Base-by-base conservation (phyloP, 2,888 invertebrate genomes). In the Parnassius glacialis region DNA sequence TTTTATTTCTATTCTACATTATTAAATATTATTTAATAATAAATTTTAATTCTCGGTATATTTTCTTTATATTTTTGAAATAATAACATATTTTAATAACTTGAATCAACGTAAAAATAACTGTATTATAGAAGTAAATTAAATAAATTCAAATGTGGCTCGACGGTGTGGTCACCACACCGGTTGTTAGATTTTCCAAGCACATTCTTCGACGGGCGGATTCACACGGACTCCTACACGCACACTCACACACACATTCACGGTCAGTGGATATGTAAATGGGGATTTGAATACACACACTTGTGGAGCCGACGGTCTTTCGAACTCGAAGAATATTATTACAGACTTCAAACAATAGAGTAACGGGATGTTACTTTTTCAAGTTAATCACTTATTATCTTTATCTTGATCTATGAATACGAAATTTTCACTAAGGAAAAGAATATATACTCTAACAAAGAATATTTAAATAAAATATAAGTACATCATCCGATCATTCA, bases 261-360 rank as follows among this genome's bases (percentile, higher is more conserved):
- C 89, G 89, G 89, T 88, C 82, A 79, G 78, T 87, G 88, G 77
- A 83, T 89, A 90, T 88, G 89, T 87, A 87, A 87, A 87, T 88
- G 81, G 74, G 76, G 73, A 78, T 83, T 80, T 79, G 78, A 80
- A 83, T 82, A 76, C 76, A 73, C 78, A 75, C 76, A 68, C 65
- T 66, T 66, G 61, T 25, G 44, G 43, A 65, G 63, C 51, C 67
- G 69, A 67, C 66, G 51, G 59, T 64, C 66, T 64, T 62, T 64
- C 59, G 62, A 65, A 60, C 65, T 65, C 67, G 68, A 68, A 67
- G 68, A 70, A 72, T 71, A 61, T 68, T 71, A 70, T 69, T 67
- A 64, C 57, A 42, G 69, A 50, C 65, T 60, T 60, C 62, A 64
- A 72, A 76, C 78, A 76, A 78, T 76, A 69, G 71, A 69, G 68